Conservation (phyloP, 2,797 vertebrate genomes). For the Notolabrus celidotus region DNA sequence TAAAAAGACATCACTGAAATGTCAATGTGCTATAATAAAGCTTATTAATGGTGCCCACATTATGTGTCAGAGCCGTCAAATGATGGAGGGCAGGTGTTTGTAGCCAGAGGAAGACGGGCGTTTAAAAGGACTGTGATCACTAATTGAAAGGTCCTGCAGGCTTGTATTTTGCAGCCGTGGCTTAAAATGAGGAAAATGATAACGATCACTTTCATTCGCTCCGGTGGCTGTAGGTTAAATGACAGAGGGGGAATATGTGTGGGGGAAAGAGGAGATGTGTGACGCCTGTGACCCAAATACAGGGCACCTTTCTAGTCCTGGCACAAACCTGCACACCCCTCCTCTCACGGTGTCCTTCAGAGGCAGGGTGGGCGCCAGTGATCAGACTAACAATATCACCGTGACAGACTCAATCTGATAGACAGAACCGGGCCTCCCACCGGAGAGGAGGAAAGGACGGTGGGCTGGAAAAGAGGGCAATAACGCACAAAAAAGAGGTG, state of each 20-base stretch:
- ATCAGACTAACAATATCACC: slow-evolving; percentile 42
- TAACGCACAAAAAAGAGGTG: slow-evolving; percentile 9
- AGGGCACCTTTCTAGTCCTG: slow-evolving; percentile 8
- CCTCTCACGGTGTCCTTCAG: slow-evolving; percentile 41
- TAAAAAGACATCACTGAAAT: slow-evolving; percentile 81
- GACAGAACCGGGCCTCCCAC: slow-evolving; percentile 29
- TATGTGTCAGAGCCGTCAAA: slow-evolving; percentile 43
- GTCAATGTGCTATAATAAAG: slow-evolving; percentile 73
- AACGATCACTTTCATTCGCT: background rate
- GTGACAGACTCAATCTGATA: slow-evolving; percentile 41
- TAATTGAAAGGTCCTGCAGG: slow-evolving; percentile 54
- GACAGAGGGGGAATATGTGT: background rate
- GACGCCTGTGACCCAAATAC: slow-evolving; percentile 16
- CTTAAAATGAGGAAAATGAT: slow-evolving; percentile 36
- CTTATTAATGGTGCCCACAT: slow-evolving; percentile 60
- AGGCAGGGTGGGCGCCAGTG: slow-evolving; percentile 5
- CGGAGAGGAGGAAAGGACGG: slow-evolving; percentile 14
- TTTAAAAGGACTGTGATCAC: slow-evolving; percentile 47
- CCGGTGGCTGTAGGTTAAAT: background rate
- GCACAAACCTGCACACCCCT: background rate
- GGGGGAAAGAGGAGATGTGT: background rate
- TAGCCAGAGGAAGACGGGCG: slow-evolving; percentile 19
- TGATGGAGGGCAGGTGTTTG: slow-evolving; percentile 64
- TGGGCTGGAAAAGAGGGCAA: slow-evolving; percentile 32
- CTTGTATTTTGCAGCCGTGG: slow-evolving; percentile 21